These are phyloP conservation scores for Micronycteris hirsuta DNA, from an alignment of 2,113 vertebrate species.

Conservation along the genomic window DNA sequence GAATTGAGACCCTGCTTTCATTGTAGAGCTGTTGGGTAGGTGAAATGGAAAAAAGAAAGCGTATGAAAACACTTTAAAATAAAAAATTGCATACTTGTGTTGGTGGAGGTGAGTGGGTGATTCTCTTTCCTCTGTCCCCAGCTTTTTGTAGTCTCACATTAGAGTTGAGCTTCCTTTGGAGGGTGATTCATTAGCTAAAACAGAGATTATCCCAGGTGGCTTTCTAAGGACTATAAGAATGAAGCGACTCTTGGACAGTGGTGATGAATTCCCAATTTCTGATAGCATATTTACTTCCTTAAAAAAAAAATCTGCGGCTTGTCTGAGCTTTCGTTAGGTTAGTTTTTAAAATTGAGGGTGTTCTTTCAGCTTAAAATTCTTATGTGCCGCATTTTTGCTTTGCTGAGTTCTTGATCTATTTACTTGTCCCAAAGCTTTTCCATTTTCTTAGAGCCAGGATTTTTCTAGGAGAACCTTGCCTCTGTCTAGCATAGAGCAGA, in stretches of 20 bases:
- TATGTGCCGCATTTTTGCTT: not conserved
- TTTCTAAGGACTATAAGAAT: not conserved
- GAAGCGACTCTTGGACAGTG: too few species aligned
- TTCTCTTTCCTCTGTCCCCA: rapidly evolving
- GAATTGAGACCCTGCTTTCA: not conserved
- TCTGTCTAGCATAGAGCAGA: not conserved
- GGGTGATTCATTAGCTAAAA: not conserved
- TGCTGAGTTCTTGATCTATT: not conserved
- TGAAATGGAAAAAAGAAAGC: not conserved
- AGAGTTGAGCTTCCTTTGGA: not conserved
- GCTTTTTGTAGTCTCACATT: not conserved
- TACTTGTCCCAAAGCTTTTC: not conserved
- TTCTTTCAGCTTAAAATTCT: not conserved
- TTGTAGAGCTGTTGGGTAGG: not conserved
- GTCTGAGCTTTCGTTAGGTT: not conserved
- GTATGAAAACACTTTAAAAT: not conserved
- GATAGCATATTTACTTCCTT: too few species aligned
- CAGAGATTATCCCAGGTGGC: not conserved
- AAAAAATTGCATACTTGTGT: not conserved
- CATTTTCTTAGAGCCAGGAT: not conserved
- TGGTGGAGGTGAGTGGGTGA: not conserved
- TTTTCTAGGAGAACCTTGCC: not conserved
- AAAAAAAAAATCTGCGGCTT: not conserved
- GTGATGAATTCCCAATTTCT: not conserved
- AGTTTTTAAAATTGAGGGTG: not conserved